Conservation (phyloP, 2,797 vertebrate genomes). For the Sparidentex hasta region DNA sequence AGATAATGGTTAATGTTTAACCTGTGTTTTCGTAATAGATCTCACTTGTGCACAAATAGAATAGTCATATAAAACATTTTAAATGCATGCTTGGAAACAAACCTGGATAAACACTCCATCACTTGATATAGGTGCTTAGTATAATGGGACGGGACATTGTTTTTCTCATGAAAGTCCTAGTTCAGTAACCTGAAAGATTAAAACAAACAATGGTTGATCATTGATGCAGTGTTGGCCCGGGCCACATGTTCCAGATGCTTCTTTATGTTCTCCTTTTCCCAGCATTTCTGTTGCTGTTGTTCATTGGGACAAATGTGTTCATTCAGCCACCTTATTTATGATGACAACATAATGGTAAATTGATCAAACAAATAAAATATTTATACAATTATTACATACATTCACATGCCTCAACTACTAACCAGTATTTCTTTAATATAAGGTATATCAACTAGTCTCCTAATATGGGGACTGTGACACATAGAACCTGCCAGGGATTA, state of each 20-base stretch:
- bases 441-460: conserved; percentile 12
- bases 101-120: not conserved
- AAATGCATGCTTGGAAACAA: not conserved
- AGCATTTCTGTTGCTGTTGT: not conserved
- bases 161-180: conserved; percentile 35
- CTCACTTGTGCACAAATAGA: not conserved
- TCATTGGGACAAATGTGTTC: not conserved
- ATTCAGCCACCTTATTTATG: not conserved
- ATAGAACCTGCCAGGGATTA: conserved; percentile 33
- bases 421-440: not conserved
- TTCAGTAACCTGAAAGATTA: conserved; percentile 24
- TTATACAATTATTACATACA: not conserved
- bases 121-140: not conserved
- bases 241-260: conserved; percentile 18
- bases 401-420: too few relatives aligned
- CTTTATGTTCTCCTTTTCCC: not conserved
- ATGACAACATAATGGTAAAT: not conserved
- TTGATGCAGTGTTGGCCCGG: conserved; percentile 56
- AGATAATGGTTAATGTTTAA: conserved; percentile 56
- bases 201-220: conserved; percentile 60
- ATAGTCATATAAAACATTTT: not conserved
- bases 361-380: not conserved
- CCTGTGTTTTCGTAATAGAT: conserved; percentile 16
- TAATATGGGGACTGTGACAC: conserved; percentile 43
- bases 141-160: not conserved